A percentile compares a stretch with the other conserved stretches of the same genome.
Conservation (phyloP, 2,888 invertebrate species). For the Terebella lapidaria region DNA sequence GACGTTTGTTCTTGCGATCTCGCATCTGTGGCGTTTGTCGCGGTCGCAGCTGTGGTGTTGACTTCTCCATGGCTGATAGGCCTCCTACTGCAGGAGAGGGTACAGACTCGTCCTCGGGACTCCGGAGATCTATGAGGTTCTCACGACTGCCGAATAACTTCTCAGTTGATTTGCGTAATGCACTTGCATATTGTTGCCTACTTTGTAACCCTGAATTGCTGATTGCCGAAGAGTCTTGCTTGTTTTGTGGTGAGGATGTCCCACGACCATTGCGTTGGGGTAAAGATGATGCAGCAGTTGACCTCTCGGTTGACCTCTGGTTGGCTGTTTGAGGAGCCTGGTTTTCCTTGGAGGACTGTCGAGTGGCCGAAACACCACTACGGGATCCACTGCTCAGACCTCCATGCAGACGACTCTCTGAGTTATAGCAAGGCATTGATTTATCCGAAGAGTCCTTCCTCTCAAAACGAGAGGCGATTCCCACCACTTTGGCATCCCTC, state of each 20-base stretch:
- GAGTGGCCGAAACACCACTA: not conserved
- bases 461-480: slow-evolving; percentile 47
- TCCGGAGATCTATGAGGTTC: not conserved
- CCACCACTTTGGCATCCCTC: slow-evolving; percentile 37
- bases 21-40: slow-evolving; percentile 7
- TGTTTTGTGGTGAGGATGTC: too few species aligned
- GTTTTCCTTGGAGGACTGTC: not conserved
- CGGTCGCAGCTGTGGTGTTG: not conserved
- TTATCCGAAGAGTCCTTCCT: slow-evolving; percentile 13
- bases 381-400: not conserved
- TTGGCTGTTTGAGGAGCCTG: not conserved
- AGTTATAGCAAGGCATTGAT: not conserved
- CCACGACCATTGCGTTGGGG: too few species aligned
- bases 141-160: slow-evolving; percentile 8
- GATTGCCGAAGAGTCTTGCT: not conserved
- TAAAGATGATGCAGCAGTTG: too few species aligned
- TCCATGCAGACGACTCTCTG: not conserved
- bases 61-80: not conserved
- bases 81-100: not conserved
- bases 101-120: not conserved
- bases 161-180: slow-evolving; percentile 14
- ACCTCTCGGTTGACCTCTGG: not conserved
- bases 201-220: slow-evolving; percentile 7
- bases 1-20: slow-evolving; percentile 51
- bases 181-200: slow-evolving; percentile 16